phyloP scores from a whole-genome alignment of 2,797 vertebrate species.

The Chloroceryle inda region DNA sequence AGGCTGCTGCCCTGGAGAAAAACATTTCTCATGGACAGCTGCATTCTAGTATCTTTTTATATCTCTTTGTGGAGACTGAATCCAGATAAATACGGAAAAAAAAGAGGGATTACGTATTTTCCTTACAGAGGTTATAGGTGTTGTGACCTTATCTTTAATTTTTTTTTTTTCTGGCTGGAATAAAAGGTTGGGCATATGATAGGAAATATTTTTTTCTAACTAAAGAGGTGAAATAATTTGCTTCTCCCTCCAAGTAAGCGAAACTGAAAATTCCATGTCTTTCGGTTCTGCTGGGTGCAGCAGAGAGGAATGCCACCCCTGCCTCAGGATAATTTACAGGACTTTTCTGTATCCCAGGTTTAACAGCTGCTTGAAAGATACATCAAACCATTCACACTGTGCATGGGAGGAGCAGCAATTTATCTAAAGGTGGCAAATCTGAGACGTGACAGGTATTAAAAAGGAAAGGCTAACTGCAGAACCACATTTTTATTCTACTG shows the following conservation, averaged over 20 bases:
- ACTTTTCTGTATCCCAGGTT: not conserved
- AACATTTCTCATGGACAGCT: not conserved
- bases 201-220: not conserved
- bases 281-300: not conserved
- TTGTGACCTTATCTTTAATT: not conserved
- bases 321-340: not conserved
- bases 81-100: not conserved
- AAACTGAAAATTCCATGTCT: not conserved
- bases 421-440: constrained; percentile 50
- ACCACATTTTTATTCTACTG: constrained; percentile 56
- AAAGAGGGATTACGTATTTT: not conserved
- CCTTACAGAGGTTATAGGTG: not conserved
- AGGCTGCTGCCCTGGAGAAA: not conserved
- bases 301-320: not conserved
- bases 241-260: not conserved
- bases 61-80: not conserved
- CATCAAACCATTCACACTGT: constrained; percentile 45
- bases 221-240: not conserved
- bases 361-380: constrained; percentile 43
- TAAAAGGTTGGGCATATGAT: not conserved
- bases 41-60: not conserved
- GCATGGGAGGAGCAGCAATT: constrained; percentile 53
- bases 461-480: constrained; percentile 32
- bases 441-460: constrained; percentile 45
- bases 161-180: not conserved